Percentiles rank a stretch among this genome's conserved stretches.
Conservation (phyloP, 2,888 invertebrate species). For the Latrodectus elegans region DNA sequence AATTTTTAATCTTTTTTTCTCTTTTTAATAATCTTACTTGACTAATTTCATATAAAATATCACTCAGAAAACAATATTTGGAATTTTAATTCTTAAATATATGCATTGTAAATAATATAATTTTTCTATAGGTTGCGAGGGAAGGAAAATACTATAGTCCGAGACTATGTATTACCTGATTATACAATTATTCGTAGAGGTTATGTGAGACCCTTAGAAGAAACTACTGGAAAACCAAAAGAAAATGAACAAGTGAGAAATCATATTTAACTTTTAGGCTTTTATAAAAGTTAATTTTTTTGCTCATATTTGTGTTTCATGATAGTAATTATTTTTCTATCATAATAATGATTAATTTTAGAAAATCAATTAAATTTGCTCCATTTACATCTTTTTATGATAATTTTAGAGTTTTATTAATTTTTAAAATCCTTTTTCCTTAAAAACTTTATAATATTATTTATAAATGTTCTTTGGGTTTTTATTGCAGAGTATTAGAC, state of each 20-base stretch:
- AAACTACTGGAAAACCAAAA: slow-evolving; percentile 74
- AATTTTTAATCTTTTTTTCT: not conserved
- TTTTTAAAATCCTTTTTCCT: no score
- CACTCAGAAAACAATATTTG: no score
- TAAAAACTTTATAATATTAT: no score
- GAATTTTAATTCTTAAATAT: no score
- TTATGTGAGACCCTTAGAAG: slow-evolving; percentile 78
- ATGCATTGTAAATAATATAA: not conserved
- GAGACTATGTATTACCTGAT: slow-evolving; percentile 97
- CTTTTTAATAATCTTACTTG: not conserved
- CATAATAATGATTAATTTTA: no score
- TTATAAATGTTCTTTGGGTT: no score
- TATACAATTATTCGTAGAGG: slow-evolving; percentile 92
- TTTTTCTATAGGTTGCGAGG: slow-evolving; percentile 74
- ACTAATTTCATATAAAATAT: no score
- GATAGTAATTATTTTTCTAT: not conserved
- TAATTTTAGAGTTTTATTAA: no score
- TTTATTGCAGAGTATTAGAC: no score
- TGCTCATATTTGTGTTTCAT: not conserved
- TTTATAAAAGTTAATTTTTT: not conserved
- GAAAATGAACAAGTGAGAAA: slow-evolving; percentile 75
- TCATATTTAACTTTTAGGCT: not conserved
- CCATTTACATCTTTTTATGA: no score
- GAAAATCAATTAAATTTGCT: no score
- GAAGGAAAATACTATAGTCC: slow-evolving; percentile 81